These are phyloP conservation scores for Myathropa florea DNA, from an alignment of 2,888 invertebrate genomes.

Conservation along the genomic window DNA sequence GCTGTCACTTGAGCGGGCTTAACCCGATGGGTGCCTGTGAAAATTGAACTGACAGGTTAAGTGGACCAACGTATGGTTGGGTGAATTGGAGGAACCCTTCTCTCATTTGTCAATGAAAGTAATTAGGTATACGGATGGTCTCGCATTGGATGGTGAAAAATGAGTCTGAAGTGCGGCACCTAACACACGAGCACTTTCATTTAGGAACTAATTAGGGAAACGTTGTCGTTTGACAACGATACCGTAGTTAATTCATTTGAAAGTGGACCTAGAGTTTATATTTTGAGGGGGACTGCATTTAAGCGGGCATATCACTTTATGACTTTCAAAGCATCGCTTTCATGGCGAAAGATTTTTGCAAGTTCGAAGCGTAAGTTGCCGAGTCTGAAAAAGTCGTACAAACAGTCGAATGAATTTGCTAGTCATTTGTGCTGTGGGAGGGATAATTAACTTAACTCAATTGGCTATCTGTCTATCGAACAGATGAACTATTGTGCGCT, in stretches of 20 bases:
- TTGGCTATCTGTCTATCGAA: too few species aligned
- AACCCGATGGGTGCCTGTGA: background rate
- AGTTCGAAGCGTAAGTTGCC: too few species aligned
- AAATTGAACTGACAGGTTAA: conserved; percentile 34
- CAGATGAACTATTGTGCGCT: too few species aligned
- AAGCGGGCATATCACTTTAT: too few species aligned
- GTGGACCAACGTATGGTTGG: conserved; percentile 22
- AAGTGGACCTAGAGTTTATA: background rate
- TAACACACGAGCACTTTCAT: background rate
- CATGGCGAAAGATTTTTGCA: too few species aligned
- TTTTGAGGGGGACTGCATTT: background rate
- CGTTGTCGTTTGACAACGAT: background rate
- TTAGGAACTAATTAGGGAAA: background rate
- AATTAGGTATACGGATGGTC: conserved; percentile 5
- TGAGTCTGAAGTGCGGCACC: background rate
- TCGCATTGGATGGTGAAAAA: background rate
- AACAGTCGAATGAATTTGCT: too few species aligned
- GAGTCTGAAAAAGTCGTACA: too few species aligned
- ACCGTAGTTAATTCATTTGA: background rate
- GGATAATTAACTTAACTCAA: too few species aligned
- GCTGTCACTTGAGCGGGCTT: conserved; percentile 44
- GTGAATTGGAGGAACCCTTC: background rate
- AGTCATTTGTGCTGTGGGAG: too few species aligned
- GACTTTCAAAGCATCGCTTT: too few species aligned
- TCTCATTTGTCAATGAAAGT: conserved; percentile 25